These are phyloP conservation scores for Girardinichthys multiradiatus DNA, from an alignment of 2,113 vertebrate species.

Conservation along the genomic window DNA sequence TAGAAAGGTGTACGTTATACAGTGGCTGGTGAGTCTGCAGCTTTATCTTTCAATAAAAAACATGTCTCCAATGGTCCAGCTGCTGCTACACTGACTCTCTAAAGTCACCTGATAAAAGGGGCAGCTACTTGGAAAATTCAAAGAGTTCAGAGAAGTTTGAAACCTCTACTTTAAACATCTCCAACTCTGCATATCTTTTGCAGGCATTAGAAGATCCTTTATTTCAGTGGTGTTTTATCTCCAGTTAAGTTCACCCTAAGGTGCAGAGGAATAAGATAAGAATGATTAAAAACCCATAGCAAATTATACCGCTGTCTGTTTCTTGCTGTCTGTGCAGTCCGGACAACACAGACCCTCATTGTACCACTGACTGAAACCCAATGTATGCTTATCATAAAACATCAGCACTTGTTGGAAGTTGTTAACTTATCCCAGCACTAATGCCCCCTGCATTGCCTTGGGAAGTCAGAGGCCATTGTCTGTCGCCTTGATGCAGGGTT, in stretches of 20 bases:
- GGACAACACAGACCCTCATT: constrained; percentile 71
- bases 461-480: constrained; percentile 70
- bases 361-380: constrained; percentile 46
- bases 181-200: constrained; percentile 1
- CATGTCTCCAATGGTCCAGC: constrained; percentile 15
- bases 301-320: constrained; percentile 43
- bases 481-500: constrained; percentile 52
- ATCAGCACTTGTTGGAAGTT: constrained; percentile 64
- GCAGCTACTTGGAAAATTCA: constrained; percentile 42
- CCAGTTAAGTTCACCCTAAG: neutral
- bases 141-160: constrained; percentile 37
- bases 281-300: constrained; percentile 11
- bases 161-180: neutral
- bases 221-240: neutral
- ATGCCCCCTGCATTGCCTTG: constrained; percentile 62
- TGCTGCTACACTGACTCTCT: constrained; percentile 20
- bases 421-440: constrained; percentile 69
- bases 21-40: too few relatives aligned
- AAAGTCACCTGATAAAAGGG: constrained; percentile 41
- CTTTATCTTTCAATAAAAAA: constrained; percentile 24
- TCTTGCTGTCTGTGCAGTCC: constrained; percentile 29
- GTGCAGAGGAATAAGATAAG: constrained; percentile 25
- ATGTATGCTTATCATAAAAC: constrained; percentile 68
- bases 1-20: too few relatives aligned
- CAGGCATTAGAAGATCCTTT: neutral